Evolutionary conservation across 2,888 invertebrate genomes (phyloP), one percentile per base, ranked within the genome.

Genomic region (Cordilura impudica): DNA sequence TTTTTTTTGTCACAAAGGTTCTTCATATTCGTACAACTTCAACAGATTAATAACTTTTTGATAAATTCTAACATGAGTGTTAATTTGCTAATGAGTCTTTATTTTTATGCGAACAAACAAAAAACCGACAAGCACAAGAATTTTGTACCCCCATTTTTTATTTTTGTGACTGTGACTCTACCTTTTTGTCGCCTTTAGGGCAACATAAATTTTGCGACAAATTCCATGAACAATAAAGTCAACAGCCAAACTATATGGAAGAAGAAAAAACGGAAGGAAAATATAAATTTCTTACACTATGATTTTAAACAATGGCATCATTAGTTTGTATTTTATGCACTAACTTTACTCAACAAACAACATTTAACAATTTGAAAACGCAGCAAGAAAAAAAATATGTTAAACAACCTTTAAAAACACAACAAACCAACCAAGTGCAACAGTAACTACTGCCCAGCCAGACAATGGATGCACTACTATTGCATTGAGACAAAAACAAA

Each of bases 291-390:
- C 75, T 79, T 79, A 79, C 78, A 79, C 79, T 49, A 58, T 56
- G 63, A 75, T 63, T 75, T 79, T 58, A 79, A 75, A 79, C 79
- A 79, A 79, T 79, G 71, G 79, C 79, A 79, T 79, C 79, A 79
- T 79, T 79, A 79, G 79, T 72, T 75, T 67, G 56, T 71, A 72
- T 75, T 79, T 79, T 79, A 79, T 79, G 79, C 71, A 79, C 71
- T 79, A 58, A 54, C 29, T 56, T 53, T 45, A 54, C 39, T 18
- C 39, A 63, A 66, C 70, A 70, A 75, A 74, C 66, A 70, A 35
- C 39, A 63, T 60, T 66, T 66, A 75, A 74, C 66, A 70, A 35
- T 63, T 69, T 56, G 5, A 51, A 63, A 76, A 65, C 63, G 56
- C 60, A 61, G n/a, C n/a, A n/a, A n/a, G n/a, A n/a, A n/a, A n/a